Percentiles rank a stretch among this genome's conserved stretches.
phyloP scores from a whole-genome alignment of 30 jellyfish, hydroid and myxozoan species.

The Hydractinia echinata region DNA sequence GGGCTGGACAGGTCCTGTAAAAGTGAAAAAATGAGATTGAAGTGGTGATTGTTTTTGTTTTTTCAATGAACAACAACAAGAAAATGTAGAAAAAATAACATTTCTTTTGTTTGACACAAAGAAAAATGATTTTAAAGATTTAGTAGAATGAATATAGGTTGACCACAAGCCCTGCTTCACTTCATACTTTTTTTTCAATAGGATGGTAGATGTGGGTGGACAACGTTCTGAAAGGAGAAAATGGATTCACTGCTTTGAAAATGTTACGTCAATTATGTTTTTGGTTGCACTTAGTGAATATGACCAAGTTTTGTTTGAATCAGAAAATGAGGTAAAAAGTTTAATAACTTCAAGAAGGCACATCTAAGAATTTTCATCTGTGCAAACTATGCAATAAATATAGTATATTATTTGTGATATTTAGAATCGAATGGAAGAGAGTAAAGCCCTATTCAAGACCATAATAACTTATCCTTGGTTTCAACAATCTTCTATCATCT shows the following conservation, averaged over 20 bases:
- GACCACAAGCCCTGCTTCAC: too few relatives aligned
- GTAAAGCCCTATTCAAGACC: slow-evolving; percentile 93
- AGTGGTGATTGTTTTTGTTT: too few relatives aligned
- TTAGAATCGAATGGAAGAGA: slow-evolving; percentile 98
- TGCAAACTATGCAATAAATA: too few relatives aligned
- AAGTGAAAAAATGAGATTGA: too few relatives aligned
- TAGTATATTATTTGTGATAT: neutral
- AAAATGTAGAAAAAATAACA: too few relatives aligned
- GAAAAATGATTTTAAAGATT: too few relatives aligned
- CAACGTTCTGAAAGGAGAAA: slow-evolving; percentile 98
- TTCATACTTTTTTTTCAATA: neutral
- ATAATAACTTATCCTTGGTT: slow-evolving; percentile 98
- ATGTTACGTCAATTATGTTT: slow-evolving; percentile 96
- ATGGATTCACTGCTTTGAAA: slow-evolving; percentile 99
- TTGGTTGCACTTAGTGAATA: slow-evolving; percentile 98
- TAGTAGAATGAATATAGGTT: too few relatives aligned
- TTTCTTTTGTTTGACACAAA: too few relatives aligned
- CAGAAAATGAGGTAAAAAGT: slow-evolving; percentile 77
- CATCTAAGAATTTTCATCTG: too few relatives aligned
- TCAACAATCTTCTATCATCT: slow-evolving; percentile 90
- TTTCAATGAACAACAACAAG: too few relatives aligned
- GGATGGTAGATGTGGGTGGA: slow-evolving; percentile 99
- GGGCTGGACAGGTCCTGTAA: too few relatives aligned
- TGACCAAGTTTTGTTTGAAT: slow-evolving; percentile 95
- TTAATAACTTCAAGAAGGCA: neutral